phyloP scores from a whole-genome alignment of 2,797 vertebrate genomes.

The Telmatherina bonti region DNA sequence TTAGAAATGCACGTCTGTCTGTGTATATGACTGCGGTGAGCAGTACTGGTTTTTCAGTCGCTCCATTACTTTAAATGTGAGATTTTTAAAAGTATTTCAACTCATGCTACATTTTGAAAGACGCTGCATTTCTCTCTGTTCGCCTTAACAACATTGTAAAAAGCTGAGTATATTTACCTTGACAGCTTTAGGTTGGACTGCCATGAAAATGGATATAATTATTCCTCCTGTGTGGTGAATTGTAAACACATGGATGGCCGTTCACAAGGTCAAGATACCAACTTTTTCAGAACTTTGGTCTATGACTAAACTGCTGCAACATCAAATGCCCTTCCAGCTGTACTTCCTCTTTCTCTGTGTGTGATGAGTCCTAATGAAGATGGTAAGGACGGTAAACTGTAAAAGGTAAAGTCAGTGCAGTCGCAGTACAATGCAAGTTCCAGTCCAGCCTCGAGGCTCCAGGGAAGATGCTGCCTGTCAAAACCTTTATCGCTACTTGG shows the following conservation, averaged over 20 bases:
- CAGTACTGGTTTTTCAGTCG: neutral
- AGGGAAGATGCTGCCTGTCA: neutral
- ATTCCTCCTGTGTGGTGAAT: neutral
- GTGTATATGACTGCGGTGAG: conserved; percentile 9
- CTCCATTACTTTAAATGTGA: neutral
- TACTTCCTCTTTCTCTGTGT: neutral
- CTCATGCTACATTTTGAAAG: neutral
- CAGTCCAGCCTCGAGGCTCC: neutral
- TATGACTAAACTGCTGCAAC: neutral
- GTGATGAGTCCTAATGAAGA: neutral
- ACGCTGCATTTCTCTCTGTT: neutral
- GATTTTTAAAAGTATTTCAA: neutral
- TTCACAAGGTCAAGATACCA: neutral
- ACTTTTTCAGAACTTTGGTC: neutral
- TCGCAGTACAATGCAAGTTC: neutral
- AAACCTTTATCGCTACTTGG: neutral
- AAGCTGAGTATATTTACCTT: neutral
- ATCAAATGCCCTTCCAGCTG: neutral
- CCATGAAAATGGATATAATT: neutral
- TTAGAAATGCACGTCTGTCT: neutral
- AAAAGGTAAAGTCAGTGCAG: too few species aligned
- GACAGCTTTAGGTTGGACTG: neutral
- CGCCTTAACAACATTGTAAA: neutral
- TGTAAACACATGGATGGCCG: neutral
- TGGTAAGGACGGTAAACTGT: too few species aligned